Conservation (phyloP, 2,797 vertebrate species). For the Coracias cyanogaster region DNA sequence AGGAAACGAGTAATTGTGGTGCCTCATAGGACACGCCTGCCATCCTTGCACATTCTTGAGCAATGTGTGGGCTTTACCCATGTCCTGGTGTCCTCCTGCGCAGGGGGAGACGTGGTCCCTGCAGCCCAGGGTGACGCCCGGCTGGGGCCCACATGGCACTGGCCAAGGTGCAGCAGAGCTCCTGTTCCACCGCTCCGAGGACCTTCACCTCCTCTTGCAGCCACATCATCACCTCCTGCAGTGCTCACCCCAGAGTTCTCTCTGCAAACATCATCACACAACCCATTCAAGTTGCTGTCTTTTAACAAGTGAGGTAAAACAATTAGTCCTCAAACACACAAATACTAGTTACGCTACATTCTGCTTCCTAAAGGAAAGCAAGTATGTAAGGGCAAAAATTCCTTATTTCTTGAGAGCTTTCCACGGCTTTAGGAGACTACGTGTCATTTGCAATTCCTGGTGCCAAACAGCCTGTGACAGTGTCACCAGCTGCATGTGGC, state of each 20-base stretch:
- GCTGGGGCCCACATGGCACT: rapidly evolving
- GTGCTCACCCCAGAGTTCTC: not conserved
- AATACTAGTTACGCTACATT: not conserved
- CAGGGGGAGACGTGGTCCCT: not conserved
- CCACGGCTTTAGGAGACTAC: not conserved
- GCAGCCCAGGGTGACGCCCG: rapidly evolving
- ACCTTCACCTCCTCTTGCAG: not conserved
- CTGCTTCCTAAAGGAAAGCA: not conserved
- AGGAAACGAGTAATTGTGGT: not conserved
- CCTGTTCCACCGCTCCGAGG: not conserved
- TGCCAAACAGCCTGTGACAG: not conserved
- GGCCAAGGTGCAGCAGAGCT: not conserved
- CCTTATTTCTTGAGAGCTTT: not conserved
- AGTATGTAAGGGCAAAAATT: not conserved
- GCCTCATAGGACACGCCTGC: not conserved
- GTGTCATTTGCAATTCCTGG: too few relatives aligned
- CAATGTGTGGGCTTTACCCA: not conserved
- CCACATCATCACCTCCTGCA: not conserved
- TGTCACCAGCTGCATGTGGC: not conserved
- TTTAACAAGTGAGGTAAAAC: not conserved
- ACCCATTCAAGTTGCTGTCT: not conserved
- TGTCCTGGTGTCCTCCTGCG: not conserved
- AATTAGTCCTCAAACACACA: not conserved
- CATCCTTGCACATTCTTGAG: not conserved
- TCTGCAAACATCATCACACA: not conserved